Evolutionary conservation across 2,797 vertebrate species (phyloP), one percentile per base, ranked within the genome.

Genomic region (Sebastes umbrosus): DNA sequence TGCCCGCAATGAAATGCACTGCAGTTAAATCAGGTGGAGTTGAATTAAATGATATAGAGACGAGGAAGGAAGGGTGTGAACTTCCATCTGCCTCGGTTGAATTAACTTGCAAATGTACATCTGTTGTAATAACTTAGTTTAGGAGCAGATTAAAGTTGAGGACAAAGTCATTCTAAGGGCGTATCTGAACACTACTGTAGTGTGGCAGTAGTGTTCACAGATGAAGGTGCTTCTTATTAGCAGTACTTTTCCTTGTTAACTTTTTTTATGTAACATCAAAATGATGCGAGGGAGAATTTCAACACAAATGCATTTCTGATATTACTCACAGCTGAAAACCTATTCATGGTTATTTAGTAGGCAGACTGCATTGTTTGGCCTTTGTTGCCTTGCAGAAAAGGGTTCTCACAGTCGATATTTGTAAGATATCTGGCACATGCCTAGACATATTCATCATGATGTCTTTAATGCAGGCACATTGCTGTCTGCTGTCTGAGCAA

Each of bases 371-470:
- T 75, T 71, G 70, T 77, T 80, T 79, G 69, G 36, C 75, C 39
- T 29, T 62, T 46, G 72, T 43, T 79, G 64, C 74, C 83, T 79
- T 70, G 83, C 80, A 75, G 77, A 84, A 72, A 73, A 72, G 55
- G 13, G 32, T 80, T 46, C 52, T 72, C 75, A 25, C 60, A 59
- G 77, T 46, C 78, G 52, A 4, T 50, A 64, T 71, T 80, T 69
- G 70, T 78, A 71, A 62, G 75, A 55, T 58, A 79, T 75, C 82
- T 80, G 85, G 68, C 73, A 63, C 70, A 52, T 52, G 50, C 20
- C 8, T 18, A 52, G 20, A 52, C 20, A n/a, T 4, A 52, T n/a
- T 52, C 20, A 52, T 66, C 24, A 24, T 69, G 46, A 78, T 62
- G 80, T 60, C 71, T 67, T 52, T 52, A 52, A 52, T 52, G 20